Evolutionary conservation across 1,140 invertebrate species (phyloP).

Genomic region (Holcopasites calliopsidis): DNA sequence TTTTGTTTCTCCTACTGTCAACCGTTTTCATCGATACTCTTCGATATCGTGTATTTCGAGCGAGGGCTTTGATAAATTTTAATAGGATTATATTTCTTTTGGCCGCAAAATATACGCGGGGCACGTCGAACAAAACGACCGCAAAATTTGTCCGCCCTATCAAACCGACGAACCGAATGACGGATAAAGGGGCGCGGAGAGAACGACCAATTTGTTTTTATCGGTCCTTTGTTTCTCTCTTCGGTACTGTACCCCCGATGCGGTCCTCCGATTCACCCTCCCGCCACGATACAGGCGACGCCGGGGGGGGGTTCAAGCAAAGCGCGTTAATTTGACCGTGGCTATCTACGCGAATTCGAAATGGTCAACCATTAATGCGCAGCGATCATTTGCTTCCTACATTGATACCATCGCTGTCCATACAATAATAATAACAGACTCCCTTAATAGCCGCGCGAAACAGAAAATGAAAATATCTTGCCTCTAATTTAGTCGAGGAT

Average conservation of each 20-base stretch:
- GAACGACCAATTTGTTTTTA: slow-evolving; percentile 66
- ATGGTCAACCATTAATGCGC: slow-evolving; percentile 56
- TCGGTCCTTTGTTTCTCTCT: slow-evolving; percentile 65
- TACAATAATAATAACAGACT: background rate
- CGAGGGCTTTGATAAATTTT: slow-evolving; percentile 47
- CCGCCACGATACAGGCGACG: slow-evolving; percentile 12
- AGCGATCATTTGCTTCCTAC: slow-evolving; percentile 17
- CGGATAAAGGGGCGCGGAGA: slow-evolving; percentile 45
- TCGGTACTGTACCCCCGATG: slow-evolving; percentile 28
- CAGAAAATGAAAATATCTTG: no score
- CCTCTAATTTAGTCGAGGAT: no score
- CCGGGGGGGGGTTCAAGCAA: slow-evolving; percentile 25
- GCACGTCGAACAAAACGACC: slow-evolving; percentile 43
- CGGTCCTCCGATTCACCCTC: background rate
- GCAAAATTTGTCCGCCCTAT: slow-evolving; percentile 60
- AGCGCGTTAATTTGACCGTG: slow-evolving; percentile 64
- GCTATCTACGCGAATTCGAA: slow-evolving; percentile 61
- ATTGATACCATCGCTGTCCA: background rate
- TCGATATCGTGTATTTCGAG: slow-evolving; percentile 11
- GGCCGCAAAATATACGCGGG: background rate
- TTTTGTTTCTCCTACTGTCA: background rate
- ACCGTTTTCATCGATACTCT: background rate
- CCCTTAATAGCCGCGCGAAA: no score
- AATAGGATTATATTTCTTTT: slow-evolving; percentile 50
- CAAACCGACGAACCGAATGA: slow-evolving; percentile 40